Percentiles rank a stretch among this genome's conserved stretches.
Evolutionary conservation across 2,113 vertebrate genomes (phyloP).

Genomic region (Ophthalmolycus amberensis): DNA sequence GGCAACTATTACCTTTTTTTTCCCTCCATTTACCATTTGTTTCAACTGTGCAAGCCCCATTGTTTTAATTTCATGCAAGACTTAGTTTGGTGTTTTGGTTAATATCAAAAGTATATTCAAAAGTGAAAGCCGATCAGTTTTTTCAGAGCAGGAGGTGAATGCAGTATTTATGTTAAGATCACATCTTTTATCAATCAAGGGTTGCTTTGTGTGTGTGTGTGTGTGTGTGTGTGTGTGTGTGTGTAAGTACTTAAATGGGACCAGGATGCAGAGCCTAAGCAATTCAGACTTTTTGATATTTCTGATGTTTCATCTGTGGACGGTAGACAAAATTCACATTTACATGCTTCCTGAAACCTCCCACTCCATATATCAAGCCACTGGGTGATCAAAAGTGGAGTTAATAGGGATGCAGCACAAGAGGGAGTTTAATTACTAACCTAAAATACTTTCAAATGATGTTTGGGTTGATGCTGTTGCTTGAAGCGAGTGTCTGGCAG

Average conservation of each 20-base stretch:
- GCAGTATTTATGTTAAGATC: conserved; percentile 44
- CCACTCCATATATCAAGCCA: conserved; percentile 71
- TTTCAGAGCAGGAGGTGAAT: conserved; percentile 33
- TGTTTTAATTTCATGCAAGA: conserved; percentile 82
- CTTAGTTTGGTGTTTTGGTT: conserved; percentile 67
- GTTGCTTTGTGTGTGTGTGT: background rate
- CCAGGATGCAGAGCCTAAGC: conserved; percentile 50
- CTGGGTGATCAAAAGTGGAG: conserved; percentile 74
- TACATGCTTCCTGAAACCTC: conserved; percentile 71
- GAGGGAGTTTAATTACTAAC: conserved; percentile 75
- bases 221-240: too few relatives aligned
- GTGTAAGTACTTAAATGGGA: conserved; percentile 50
- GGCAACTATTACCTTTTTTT: conserved; percentile 66
- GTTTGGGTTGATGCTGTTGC: conserved; percentile 56
- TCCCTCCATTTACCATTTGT: conserved; percentile 74
- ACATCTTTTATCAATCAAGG: conserved; percentile 52
- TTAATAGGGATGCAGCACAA: conserved; percentile 70
- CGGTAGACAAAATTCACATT: conserved; percentile 68
- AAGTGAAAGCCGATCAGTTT: conserved; percentile 54
- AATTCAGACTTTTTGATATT: conserved; percentile 66
- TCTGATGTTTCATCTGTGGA: conserved; percentile 62
- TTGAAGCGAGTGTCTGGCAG: conserved; percentile 52
- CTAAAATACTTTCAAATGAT: conserved; percentile 74
- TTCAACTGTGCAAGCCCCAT: conserved; percentile 70
- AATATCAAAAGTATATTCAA: conserved; percentile 69